Conservation (phyloP, 2,113 vertebrate genomes). For the Sakesphorus luctuosus region DNA sequence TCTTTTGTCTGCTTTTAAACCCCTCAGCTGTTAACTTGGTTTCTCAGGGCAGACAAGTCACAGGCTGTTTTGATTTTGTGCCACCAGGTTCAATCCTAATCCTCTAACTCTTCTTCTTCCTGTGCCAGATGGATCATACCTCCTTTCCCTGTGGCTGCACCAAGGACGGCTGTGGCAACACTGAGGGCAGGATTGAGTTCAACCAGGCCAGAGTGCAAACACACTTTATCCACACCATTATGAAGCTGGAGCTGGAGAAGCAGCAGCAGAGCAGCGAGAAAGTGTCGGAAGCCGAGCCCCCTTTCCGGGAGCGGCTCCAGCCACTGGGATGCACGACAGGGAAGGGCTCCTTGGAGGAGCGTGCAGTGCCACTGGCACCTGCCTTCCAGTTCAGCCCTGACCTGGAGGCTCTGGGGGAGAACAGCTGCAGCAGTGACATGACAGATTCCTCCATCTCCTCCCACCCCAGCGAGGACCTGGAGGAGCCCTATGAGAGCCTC, state of each 20-base stretch:
- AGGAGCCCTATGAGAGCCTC: constrained; percentile 49
- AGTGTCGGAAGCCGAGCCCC: constrained; percentile 4
- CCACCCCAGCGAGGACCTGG: constrained; percentile 80
- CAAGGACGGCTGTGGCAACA: constrained; percentile 92
- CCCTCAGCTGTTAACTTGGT: not conserved
- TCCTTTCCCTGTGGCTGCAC: constrained; percentile 95
- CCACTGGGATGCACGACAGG: not conserved
- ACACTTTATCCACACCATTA: constrained; percentile 95
- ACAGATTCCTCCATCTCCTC: constrained; percentile 87
- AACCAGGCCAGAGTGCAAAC: constrained; percentile 93
- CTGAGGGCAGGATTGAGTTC: constrained; percentile 90
- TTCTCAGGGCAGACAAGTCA: not conserved
- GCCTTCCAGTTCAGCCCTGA: constrained; percentile 84
- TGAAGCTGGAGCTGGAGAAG: constrained; percentile 92
- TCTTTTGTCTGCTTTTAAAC: not conserved
- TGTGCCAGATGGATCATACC: constrained; percentile 91
- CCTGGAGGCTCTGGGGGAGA: constrained; percentile 78
- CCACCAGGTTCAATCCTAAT: accelerated
- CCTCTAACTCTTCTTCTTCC: not conserved
- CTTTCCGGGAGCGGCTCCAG: not conserved
- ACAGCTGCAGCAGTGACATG: constrained; percentile 93
- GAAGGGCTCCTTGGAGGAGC: constrained; percentile 56
- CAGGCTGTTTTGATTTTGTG: accelerated
- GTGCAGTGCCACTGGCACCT: constrained; percentile 49
- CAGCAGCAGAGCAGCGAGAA: constrained; percentile 63